These are phyloP conservation scores for Beroe ovata DNA, from an alignment of 37 sponge, comb jelly and placozoan genomes.

Conservation along the genomic window DNA sequence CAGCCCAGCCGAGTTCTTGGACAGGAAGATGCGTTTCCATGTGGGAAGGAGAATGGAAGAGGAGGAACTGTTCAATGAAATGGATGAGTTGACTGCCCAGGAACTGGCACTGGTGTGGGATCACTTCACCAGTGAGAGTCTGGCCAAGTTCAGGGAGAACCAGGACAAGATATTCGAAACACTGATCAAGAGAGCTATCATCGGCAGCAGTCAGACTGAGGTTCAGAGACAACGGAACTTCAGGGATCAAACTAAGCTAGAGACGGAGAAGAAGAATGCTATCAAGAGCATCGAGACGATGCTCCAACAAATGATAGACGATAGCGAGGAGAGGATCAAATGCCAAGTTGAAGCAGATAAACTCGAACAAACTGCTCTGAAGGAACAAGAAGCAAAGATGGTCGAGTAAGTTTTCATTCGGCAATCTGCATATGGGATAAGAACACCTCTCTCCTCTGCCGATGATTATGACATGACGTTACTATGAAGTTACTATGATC, in stretches of 20 bases:
- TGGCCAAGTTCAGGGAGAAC: slow-evolving; percentile 27
- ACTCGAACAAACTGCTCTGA: slow-evolving; percentile 46
- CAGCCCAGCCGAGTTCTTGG: slow-evolving; percentile 58
- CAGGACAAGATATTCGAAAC: slow-evolving; percentile 67
- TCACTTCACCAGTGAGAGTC: slow-evolving; percentile 65
- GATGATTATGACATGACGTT: no score
- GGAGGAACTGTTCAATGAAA: slow-evolving; percentile 46
- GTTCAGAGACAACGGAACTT: slow-evolving; percentile 64
- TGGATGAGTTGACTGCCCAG: slow-evolving; percentile 41
- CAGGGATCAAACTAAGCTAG: slow-evolving; percentile 44
- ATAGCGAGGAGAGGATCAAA: slow-evolving; percentile 55
- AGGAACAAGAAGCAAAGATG: slow-evolving; percentile 64
- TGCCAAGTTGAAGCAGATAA: slow-evolving; percentile 50
- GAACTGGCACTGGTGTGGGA: slow-evolving; percentile 58
- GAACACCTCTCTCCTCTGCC: no score
- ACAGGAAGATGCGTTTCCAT: slow-evolving; percentile 61
- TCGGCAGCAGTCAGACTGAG: slow-evolving; percentile 60
- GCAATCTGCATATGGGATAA: no score
- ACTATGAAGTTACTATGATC: no score
- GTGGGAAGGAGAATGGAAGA: slow-evolving; percentile 55
- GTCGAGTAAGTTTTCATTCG: slow-evolving; percentile 59
- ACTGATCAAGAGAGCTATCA: slow-evolving; percentile 36
- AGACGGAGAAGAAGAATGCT: slow-evolving; percentile 35
- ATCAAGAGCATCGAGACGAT: slow-evolving; percentile 26
- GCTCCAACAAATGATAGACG: slow-evolving; percentile 10